phyloP scores from a whole-genome alignment of 1,140 invertebrate species.

The Globodera ellingtonae region DNA sequence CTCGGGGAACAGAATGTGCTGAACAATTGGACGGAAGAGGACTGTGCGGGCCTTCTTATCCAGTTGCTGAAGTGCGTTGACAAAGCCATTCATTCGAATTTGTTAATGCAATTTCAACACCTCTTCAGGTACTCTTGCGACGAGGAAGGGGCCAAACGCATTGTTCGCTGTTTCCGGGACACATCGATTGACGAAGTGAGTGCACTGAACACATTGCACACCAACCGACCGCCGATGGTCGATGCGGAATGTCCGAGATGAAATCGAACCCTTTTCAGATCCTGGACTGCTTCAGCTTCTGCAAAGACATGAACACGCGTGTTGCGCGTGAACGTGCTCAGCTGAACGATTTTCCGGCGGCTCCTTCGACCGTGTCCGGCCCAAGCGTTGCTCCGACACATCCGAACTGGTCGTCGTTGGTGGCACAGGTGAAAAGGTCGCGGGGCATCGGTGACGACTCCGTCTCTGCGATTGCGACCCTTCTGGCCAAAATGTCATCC shows the following conservation, averaged over 20 bases:
- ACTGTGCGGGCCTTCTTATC: slow-evolving; percentile 1
- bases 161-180: slow-evolving; percentile 14
- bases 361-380: background rate
- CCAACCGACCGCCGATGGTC: too few species aligned
- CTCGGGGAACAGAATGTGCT: background rate
- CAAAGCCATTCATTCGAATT: background rate
- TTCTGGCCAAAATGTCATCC: background rate
- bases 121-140: slow-evolving; percentile 2
- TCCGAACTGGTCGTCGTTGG: slow-evolving; percentile 18
- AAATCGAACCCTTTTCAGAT: slow-evolving; percentile 6
- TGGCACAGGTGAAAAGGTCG: slow-evolving; percentile 11
- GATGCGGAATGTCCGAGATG: background rate
- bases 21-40: background rate
- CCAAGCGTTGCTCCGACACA: background rate
- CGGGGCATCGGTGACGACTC: slow-evolving; percentile 5
- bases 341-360: background rate
- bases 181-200: slow-evolving; percentile 20
- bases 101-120: background rate
- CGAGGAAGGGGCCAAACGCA: slow-evolving; percentile 12
- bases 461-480: background rate
- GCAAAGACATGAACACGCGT: slow-evolving; percentile 20
- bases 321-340: slow-evolving; percentile 7
- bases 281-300: slow-evolving; percentile 8
- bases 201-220: background rate
- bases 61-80: background rate